Base-by-base conservation (phyloP, 2,113 vertebrate species). In the Daboia siamensis region DNA sequence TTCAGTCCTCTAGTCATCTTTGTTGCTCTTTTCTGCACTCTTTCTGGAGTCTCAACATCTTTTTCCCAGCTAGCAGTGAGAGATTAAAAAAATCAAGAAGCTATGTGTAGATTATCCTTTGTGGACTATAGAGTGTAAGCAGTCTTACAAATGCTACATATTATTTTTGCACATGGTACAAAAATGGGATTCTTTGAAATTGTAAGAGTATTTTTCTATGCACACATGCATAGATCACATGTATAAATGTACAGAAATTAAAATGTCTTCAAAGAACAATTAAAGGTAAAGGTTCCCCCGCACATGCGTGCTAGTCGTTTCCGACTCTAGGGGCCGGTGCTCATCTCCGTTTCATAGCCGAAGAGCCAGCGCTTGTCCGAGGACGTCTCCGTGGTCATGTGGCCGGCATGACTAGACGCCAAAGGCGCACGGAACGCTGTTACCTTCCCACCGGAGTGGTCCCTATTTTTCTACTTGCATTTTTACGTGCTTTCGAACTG, bases 211-310 rank as follows among this genome's bases (percentile, higher is more conserved):
- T 29, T 29, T 69, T 69, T 69, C 29, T 69, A 2, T n/a, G 29
- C 12, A n/a, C 4, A 17, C 12, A 33, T 33, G 12, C 29, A 15
- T 5, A 69, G 64, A n/a, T 33, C 4, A 69, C 4, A 69, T 33
- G 64, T n/a, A 64, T 64, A 64, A 64, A 64, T 64, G 61, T 64
- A 64, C 12, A 69, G 29, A 69, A n/a, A 69, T 69, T 90, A 51
- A 84, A 89, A 88, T 91, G 86, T 92, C 93, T 92, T 86, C 3
- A 4, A 93, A 86, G 87, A 52, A 88, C 20, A 56, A 80, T 90
- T 56, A 80, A n/a, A n/a, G n/a, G n/a, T n/a, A n/a, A n/a, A n/a
- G n/a, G n/a, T n/a, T n/a, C n/a, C n/a, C n/a, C n/a, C n/a, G n/a
- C n/a, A n/a, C n/a, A n/a, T n/a, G n/a, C n/a, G n/a, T n/a, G n/a